Conservation (phyloP, 1,140 invertebrate genomes). For the Orius insidiosus region DNA sequence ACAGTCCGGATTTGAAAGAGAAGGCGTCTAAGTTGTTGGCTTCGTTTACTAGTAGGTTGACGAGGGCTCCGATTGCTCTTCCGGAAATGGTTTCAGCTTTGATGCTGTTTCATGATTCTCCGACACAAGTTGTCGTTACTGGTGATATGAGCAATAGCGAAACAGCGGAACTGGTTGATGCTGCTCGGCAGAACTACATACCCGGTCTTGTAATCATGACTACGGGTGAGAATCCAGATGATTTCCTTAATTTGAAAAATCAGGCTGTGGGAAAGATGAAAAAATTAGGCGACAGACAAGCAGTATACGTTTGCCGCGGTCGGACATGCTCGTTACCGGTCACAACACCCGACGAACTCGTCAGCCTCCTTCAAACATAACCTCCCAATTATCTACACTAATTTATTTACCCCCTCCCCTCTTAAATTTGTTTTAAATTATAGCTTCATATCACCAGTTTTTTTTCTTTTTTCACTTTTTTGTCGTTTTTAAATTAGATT, state of each 20-base stretch:
- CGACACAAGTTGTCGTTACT: constrained; percentile 48
- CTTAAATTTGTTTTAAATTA: neutral
- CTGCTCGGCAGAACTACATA: constrained; percentile 44
- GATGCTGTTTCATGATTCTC: constrained; percentile 44
- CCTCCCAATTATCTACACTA: neutral
- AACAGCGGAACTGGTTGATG: constrained; percentile 45
- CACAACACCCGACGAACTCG: constrained; percentile 45
- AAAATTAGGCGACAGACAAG: constrained; percentile 33
- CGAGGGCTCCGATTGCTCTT: constrained; percentile 40
- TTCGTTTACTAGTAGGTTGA: constrained; percentile 40
- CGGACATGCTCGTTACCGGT: constrained; percentile 63
- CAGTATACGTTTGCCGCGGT: constrained; percentile 66
- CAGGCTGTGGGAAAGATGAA: constrained; percentile 13
- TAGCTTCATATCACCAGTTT: constrained; percentile 1
- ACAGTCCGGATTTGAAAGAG: constrained; percentile 35
- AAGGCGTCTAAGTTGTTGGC: constrained; percentile 43
- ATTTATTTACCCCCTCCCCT: neutral
- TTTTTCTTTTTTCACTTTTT: neutral
- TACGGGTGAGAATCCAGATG: constrained; percentile 36
- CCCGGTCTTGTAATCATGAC: constrained; percentile 52
- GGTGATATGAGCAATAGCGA: constrained; percentile 43
- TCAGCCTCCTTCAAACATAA: constrained; percentile 33
- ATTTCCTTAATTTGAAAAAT: constrained; percentile 22
- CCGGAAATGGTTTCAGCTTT: constrained; percentile 65
- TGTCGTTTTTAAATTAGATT: neutral